Conservation (phyloP, 2,797 vertebrate species). For the Acropternis orthonyx region DNA sequence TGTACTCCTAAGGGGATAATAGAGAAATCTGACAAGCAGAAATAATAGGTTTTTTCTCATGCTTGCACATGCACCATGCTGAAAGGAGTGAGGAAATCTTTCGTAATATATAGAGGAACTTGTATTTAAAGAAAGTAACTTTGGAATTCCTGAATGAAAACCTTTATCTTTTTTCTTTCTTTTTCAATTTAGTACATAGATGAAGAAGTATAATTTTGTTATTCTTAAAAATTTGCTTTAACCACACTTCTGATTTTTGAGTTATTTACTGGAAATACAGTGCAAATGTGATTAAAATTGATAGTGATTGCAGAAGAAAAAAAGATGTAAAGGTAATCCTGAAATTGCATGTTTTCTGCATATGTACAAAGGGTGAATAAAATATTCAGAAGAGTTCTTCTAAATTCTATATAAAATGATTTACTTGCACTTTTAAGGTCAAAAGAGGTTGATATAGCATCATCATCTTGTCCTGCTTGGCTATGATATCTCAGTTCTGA, state of each 20-base stretch:
- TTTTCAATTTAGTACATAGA: background rate
- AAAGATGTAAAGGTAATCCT: background rate
- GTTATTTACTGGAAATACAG: background rate
- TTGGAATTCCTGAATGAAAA: background rate
- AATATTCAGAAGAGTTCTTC: background rate
- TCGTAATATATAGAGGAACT: background rate
- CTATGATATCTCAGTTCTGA: background rate
- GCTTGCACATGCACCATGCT: background rate
- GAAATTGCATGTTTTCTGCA: fast-evolving
- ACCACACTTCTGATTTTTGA: fast-evolving
- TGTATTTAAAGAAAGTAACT: background rate
- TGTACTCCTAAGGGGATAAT: background rate
- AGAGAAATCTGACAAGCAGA: background rate
- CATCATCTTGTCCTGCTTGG: background rate
- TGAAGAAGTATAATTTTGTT: background rate
- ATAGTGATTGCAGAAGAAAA: background rate
- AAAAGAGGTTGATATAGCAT: background rate
- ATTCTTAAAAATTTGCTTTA: background rate
- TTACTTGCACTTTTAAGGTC: background rate
- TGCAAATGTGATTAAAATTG: background rate
- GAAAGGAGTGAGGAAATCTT: background rate
- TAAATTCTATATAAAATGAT: background rate
- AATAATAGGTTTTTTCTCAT: slow-evolving; percentile 5
- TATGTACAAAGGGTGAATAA: background rate
- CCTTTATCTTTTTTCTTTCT: background rate